A percentile compares a stretch with the other conserved stretches of the same genome.
Conservation (phyloP, 2,888 invertebrate genomes). For the Cremastinae sp. region DNA sequence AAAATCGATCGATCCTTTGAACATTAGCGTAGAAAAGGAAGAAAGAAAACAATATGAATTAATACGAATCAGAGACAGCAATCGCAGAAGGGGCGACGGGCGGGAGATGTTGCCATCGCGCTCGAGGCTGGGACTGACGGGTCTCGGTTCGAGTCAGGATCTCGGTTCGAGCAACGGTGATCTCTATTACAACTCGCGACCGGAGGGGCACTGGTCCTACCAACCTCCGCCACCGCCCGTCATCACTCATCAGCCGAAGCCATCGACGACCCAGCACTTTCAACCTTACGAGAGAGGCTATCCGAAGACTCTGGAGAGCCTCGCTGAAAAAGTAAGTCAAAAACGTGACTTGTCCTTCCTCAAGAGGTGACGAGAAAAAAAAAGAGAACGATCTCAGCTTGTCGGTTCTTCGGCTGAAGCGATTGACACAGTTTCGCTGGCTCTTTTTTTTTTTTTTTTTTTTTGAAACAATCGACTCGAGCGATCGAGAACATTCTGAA, state of each 20-base stretch:
- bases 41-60: constrained; percentile 40
- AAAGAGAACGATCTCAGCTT: constrained; percentile 17
- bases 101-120: constrained; percentile 89
- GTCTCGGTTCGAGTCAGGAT: constrained; percentile 80
- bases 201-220: constrained; percentile 82
- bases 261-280: constrained; percentile 88
- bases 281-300: constrained; percentile 93
- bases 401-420: constrained; percentile 42
- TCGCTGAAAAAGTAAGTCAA: constrained; percentile 88
- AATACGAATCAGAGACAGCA: constrained; percentile 81
- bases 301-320: constrained; percentile 93
- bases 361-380: constrained; percentile 3
- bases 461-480: background rate
- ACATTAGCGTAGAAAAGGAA: constrained; percentile 1
- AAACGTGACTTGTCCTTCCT: constrained; percentile 29
- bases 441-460: constrained; percentile 2
- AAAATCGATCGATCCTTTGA: too few relatives aligned
- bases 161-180: constrained; percentile 84
- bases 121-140: constrained; percentile 87
- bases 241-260: constrained; percentile 94
- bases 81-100: constrained; percentile 87
- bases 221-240: constrained; percentile 92
- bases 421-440: constrained; percentile 5
- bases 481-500: constrained; percentile 6
- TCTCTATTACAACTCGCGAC: constrained; percentile 90